Evolutionary conservation across 1,140 invertebrate genomes (phyloP).

Genomic region (Ceratina calcarata): DNA sequence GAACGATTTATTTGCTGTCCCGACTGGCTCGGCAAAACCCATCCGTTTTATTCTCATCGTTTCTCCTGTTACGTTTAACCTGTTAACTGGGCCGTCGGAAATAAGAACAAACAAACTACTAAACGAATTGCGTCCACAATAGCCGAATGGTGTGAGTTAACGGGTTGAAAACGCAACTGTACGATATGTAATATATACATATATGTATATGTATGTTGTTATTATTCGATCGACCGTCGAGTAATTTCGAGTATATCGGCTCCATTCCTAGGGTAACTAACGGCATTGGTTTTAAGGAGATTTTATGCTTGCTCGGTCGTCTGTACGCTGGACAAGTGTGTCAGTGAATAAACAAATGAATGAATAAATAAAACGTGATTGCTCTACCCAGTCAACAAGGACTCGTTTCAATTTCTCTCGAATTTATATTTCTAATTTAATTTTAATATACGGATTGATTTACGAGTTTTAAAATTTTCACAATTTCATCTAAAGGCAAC

Average conservation of each 20-base stretch:
- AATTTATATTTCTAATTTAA: too few species aligned
- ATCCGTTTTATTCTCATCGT: constrained; percentile 15
- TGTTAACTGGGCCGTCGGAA: too few species aligned
- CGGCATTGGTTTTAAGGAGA: constrained; percentile 13
- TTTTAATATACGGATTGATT: too few species aligned
- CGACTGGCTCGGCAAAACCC: background rate
- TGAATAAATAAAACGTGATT: constrained; percentile 16
- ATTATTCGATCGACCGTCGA: constrained; percentile 37
- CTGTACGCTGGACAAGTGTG: constrained; percentile 15
- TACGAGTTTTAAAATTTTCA: too few species aligned
- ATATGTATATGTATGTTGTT: constrained; percentile 26
- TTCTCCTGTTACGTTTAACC: background rate
- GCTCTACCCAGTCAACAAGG: background rate
- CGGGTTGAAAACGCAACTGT: too few species aligned
- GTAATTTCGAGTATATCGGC: constrained; percentile 18
- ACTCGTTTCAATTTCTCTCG: background rate
- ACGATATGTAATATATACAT: background rate
- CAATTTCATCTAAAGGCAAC: too few species aligned
- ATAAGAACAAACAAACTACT: background rate
- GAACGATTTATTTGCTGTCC: background rate
- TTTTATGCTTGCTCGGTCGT: background rate
- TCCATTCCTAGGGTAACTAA: constrained; percentile 27
- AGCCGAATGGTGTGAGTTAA: too few species aligned
- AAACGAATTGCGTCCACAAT: too few species aligned
- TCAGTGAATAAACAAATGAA: constrained; percentile 31